Conservation (phyloP, 2,113 vertebrate species). For the Leucopsar rothschildi region DNA sequence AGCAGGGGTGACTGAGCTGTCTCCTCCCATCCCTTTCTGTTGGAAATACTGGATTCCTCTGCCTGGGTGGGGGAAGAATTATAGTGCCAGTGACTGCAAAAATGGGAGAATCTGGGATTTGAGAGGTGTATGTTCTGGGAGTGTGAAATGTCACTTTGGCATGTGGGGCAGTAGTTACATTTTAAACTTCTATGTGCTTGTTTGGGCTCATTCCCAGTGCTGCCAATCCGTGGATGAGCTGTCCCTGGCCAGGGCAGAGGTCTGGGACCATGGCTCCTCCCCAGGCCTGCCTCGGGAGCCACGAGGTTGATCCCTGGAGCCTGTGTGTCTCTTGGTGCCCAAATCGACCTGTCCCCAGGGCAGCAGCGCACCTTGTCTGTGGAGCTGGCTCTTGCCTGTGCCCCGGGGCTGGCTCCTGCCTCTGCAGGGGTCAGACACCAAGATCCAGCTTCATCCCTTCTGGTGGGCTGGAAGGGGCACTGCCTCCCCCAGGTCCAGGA, state of each 20-base stretch:
- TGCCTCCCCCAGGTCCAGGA: rapidly evolving
- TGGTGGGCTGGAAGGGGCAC: neutral
- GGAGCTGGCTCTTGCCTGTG: neutral
- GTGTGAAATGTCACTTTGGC: neutral
- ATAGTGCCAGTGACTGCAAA: neutral
- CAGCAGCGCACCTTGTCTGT: neutral
- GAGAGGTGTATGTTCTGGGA: neutral
- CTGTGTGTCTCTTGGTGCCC: neutral
- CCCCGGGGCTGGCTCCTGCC: neutral
- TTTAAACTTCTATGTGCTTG: neutral
- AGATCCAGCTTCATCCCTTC: neutral
- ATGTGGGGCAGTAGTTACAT: rapidly evolving
- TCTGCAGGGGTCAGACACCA: rapidly evolving
- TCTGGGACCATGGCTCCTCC: neutral
- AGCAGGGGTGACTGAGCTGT: neutral
- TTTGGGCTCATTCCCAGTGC: neutral
- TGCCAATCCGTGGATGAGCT: neutral
- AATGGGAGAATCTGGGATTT: neutral
- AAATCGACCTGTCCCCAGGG: rapidly evolving
- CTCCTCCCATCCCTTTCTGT: neutral
- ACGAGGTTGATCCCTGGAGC: neutral
- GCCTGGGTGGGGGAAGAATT: neutral
- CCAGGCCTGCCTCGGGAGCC: rapidly evolving
- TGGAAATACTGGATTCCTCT: neutral
- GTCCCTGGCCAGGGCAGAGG: neutral